Base-by-base conservation (phyloP, 1,140 invertebrate genomes). In the Bombus cullumanus region DNA sequence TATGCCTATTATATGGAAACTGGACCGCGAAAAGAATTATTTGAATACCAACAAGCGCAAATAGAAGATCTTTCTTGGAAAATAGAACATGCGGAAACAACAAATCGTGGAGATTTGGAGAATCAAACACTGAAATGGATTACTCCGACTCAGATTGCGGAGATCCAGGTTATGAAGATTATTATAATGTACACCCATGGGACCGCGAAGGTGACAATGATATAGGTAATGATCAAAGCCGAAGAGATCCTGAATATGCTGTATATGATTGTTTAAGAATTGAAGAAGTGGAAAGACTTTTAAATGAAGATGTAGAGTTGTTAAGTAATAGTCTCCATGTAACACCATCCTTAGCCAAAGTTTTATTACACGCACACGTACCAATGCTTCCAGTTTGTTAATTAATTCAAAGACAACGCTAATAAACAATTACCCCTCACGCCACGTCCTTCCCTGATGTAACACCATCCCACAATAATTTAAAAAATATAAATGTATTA, bases 231-330 rank as follows among this genome's bases (percentile, higher is more conserved):
- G 97, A 98, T 95, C 97, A 96, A 68, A 97, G 96, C 92, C 97
- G 97, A 95, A 96, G 96, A 85, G 98, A 99, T 95, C 98, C 98
- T 1, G 98, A 99, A 95, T 98, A 97, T 95, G 99, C 99, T 94
- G 96, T 97, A 86, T 99, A 96, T 95, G 97, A 98, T 83, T 98
- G 98, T 94, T 96, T 99, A 47, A 97, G 97, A 91, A 97, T 98
- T 18, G 98, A 99, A 94, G 98, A 99, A 95, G 98, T 99, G 28
- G 98, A 99, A 94, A 97, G 98, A 93, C 96, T 99, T 90, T 95
- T 99, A 9, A 99, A 99, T 95, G 98, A 99, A 96, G 97, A 97
- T 91, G 98, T 99, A n/a, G 98, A 99, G 95, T 96, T 96, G 74
- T 95, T 99, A 22, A 98, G 98, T 94, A 98, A 97, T 93, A 97